A percentile compares a stretch with the other conserved stretches of the same genome.
Evolutionary conservation across 2,797 vertebrate genomes (phyloP).

Genomic region (Catamblyrhynchus diadema): DNA sequence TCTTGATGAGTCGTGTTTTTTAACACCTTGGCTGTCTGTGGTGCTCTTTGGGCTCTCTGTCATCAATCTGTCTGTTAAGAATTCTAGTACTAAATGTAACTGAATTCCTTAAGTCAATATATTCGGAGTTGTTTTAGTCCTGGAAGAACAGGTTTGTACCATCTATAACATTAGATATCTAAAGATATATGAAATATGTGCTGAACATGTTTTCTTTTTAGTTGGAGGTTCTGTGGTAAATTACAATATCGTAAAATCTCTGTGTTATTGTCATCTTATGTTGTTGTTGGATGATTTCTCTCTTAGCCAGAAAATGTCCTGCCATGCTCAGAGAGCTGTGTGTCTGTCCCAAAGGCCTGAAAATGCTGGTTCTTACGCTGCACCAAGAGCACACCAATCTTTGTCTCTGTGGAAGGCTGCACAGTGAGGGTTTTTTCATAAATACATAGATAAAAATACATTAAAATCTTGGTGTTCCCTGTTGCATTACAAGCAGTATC

Average conservation of each 20-base stretch:
- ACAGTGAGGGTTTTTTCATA: conserved; percentile 4
- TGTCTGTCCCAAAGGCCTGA: conserved; percentile 60
- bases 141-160: conserved; percentile 32
- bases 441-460: neutral
- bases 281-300: conserved; percentile 67
- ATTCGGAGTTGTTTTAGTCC: neutral
- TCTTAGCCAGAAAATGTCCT: conserved; percentile 65
- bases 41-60: neutral
- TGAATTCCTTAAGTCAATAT: neutral
- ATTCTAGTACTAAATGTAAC: neutral
- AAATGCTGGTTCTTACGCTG: conserved; percentile 52
- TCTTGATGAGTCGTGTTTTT: neutral
- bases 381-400: conserved; percentile 34
- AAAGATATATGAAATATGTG: neutral
- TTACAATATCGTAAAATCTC: neutral
- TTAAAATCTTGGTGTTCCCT: neutral
- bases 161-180: neutral
- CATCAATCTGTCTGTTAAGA: neutral
- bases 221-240: neutral
- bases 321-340: conserved; percentile 50
- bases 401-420: conserved; percentile 44
- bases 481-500: neutral
- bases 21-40: neutral
- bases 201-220: neutral
- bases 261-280: conserved; percentile 38